phyloP scores from a whole-genome alignment of 2,797 vertebrate genomes.

The Strix occidentalis region DNA sequence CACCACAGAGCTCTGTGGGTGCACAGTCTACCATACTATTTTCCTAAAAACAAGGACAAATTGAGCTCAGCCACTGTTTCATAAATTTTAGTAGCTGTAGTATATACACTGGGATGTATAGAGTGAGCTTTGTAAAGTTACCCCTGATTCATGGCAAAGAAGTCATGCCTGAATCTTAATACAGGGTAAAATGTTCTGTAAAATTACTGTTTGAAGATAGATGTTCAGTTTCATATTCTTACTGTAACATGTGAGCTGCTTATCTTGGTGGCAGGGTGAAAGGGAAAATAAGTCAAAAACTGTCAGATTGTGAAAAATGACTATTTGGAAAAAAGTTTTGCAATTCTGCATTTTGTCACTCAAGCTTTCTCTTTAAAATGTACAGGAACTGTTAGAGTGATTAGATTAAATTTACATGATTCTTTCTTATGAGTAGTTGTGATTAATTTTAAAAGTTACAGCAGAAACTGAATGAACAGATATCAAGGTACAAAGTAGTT shows the following conservation, averaged over 20 bases:
- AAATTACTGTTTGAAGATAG: not conserved
- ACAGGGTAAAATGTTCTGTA: not conserved
- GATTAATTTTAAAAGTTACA: not conserved
- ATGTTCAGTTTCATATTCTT: not conserved
- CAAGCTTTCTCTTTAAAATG: not conserved
- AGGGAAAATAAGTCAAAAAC: not conserved
- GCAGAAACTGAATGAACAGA: not conserved
- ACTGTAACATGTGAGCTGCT: not conserved
- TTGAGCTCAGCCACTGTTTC: not conserved
- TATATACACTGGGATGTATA: rapidly evolving
- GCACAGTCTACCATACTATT: not conserved
- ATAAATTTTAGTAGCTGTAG: not conserved
- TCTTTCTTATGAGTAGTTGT: not conserved
- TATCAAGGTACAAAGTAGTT: not conserved
- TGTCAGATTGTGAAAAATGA: not conserved
- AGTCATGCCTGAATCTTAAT: not conserved
- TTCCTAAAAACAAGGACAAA: not conserved
- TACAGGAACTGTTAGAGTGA: not conserved
- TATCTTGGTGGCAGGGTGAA: not conserved
- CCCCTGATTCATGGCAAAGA: not conserved
- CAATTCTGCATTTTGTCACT: not conserved
- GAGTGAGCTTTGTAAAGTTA: not conserved
- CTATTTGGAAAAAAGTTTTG: not conserved
- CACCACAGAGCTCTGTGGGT: not conserved
- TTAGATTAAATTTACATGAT: not conserved